Evolutionary conservation across 2,113 vertebrate species (phyloP).

Genomic region (Zootoca vivipara): DNA sequence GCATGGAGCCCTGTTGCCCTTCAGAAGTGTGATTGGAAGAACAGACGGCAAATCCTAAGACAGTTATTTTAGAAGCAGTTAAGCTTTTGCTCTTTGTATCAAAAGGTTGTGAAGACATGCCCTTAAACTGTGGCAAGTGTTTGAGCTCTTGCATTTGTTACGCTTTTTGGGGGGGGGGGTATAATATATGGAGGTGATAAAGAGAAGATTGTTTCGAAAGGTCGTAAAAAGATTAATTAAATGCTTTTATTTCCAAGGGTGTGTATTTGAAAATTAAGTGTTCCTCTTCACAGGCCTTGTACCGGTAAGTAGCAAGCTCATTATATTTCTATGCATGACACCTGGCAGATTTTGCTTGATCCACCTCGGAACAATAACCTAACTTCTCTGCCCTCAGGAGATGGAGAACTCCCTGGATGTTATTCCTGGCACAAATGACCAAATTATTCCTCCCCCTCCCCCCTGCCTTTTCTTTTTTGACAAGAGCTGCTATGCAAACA

Average conservation of each 20-base stretch:
- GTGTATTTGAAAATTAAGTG: slow-evolving; percentile 8
- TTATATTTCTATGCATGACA: slow-evolving; percentile 16
- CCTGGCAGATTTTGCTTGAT: slow-evolving; percentile 43
- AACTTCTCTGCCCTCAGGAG: slow-evolving; percentile 56
- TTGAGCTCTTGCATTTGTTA: background rate
- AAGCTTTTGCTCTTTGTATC: background rate
- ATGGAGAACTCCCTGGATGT: slow-evolving; percentile 47
- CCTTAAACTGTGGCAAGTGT: background rate
- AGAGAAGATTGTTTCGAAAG: background rate
- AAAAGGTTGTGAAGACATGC: background rate
- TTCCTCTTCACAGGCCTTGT: background rate
- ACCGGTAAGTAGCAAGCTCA: background rate
- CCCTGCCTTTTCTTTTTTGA: background rate
- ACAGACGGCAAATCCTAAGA: background rate
- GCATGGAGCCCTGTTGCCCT: background rate
- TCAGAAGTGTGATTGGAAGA: background rate
- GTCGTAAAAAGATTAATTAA: slow-evolving; percentile 16
- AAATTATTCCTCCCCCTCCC: background rate
- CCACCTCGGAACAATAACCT: slow-evolving; percentile 52
- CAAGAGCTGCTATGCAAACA: slow-evolving; percentile 52
- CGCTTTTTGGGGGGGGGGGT: background rate
- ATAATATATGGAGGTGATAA: background rate
- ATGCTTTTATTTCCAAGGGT: slow-evolving; percentile 5
- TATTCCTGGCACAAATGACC: slow-evolving; percentile 56
- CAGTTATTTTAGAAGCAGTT: background rate